Base-by-base conservation (phyloP, 2,888 invertebrate genomes). In the Brenthis daphne region DNA sequence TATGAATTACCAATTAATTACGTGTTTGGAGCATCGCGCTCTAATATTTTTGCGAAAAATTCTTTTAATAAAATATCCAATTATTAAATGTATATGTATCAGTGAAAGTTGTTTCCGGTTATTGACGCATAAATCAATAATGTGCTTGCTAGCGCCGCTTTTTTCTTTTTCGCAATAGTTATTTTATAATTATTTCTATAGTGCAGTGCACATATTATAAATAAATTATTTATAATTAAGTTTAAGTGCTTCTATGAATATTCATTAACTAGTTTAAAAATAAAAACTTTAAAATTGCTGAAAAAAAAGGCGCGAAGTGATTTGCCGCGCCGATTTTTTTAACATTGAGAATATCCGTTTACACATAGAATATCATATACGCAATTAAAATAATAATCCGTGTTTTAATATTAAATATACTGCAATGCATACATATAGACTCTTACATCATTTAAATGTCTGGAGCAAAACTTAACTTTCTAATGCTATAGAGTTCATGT, bases 221-320 rank as follows among this genome's bases (percentile, higher is more conserved):
- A 29, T 68, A 57, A 67, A 50, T 55, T 24, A 43, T 0, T 24
- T 20, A 65, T 60, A 57, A 57, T 37, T 64, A 29, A 51, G 58
- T 64, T 14, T 29, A 56, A 11, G 51, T 47, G 68, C 74, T 69
- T 76, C 76, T 71, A 74, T 68, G 57, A 53, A 16, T 14, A 68
- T 50, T 43, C 64, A 60, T 67, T 61, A 24, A 29, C 50, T 11
- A 37, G 48, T 68, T 68, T 63, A 58, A 71, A 56, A 56, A n/a
- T 43, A 61, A 67, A 76, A 79, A 78, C 76, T 77, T 80, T 74
- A 82, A 85, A 85, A 83, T 74, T 77, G 74, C 74, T 74, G 68
- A 76, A 75, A 77, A 89, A 92, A 91, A 92, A 89, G 92, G 92
- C 92, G 92, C 91, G 89, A 92, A 92, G 80, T 69, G 29, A 65